Conservation (phyloP, 2,113 vertebrate species). For the Probosciger aterrimus region DNA sequence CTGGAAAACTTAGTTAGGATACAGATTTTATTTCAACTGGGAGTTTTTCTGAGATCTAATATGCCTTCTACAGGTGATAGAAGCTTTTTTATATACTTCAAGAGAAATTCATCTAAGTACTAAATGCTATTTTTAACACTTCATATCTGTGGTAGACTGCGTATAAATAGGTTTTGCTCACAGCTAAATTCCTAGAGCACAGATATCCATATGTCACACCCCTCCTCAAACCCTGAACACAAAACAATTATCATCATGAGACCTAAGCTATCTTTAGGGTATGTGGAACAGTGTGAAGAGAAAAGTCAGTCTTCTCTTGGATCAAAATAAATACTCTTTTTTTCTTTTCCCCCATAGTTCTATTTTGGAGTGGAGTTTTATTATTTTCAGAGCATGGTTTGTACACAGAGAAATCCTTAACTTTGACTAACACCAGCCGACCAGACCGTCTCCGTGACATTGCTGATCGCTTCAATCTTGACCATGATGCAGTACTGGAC, state of each 20-base stretch:
- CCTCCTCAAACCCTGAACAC: background rate
- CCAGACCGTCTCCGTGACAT: constrained; percentile 95
- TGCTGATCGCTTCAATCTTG: constrained; percentile 91
- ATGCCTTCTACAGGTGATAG: background rate
- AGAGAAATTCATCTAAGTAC: background rate
- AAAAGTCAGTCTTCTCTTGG: constrained; percentile 1
- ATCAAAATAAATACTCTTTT: background rate
- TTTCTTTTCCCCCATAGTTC: background rate
- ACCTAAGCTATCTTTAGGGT: background rate
- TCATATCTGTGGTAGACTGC: background rate
- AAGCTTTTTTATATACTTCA: background rate
- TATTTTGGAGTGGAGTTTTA: constrained; percentile 2
- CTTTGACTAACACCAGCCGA: constrained; percentile 75
- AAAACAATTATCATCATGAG: background rate
- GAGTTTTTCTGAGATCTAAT: background rate
- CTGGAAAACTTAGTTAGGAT: background rate
- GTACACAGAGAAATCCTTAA: constrained; percentile 67
- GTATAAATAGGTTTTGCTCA: constrained; percentile 30
- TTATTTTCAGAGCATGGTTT: background rate
- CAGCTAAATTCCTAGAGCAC: background rate
- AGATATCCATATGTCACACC: background rate
- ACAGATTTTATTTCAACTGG: background rate
- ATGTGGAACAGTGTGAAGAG: background rate
- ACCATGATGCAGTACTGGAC: constrained; percentile 93
- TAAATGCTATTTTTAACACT: background rate